phyloP scores from a whole-genome alignment of 2,113 vertebrate genomes.

The Monopterus albus region DNA sequence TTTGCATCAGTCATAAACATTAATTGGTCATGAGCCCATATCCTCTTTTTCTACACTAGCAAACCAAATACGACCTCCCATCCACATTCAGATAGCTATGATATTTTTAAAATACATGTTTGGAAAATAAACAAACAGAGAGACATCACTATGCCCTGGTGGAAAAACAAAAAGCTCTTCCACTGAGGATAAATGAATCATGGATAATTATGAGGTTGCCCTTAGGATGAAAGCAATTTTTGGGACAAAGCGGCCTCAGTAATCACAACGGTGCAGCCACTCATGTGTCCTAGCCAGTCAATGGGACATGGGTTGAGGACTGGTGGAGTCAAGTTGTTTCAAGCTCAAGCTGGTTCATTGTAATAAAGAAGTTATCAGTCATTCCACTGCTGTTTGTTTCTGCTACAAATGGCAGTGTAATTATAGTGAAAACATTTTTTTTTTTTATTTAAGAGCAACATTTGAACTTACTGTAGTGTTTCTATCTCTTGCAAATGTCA shows the following conservation, averaged over 20 bases:
- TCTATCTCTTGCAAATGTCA: conserved; percentile 60
- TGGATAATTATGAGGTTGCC: conserved; percentile 68
- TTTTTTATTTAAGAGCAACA: conserved; percentile 63
- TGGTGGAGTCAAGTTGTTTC: conserved; percentile 78
- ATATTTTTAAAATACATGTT: conserved; percentile 39
- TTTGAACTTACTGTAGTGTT: conserved; percentile 49
- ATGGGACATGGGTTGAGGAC: conserved; percentile 65
- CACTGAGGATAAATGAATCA: conserved; percentile 59
- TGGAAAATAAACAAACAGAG: conserved; percentile 54
- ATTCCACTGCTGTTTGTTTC: conserved; percentile 75
- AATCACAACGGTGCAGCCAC: conserved; percentile 73
- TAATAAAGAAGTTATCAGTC: conserved; percentile 75
- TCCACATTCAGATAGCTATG: conserved; percentile 7
- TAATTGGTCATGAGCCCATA: conserved; percentile 16
- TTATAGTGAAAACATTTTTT: conserved; percentile 63
- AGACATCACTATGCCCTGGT: conserved; percentile 26
- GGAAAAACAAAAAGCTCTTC: conserved; percentile 59
- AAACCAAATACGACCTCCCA: conserved; percentile 30
- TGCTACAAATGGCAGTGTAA: conserved; percentile 69
- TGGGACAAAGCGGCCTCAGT: conserved; percentile 58
- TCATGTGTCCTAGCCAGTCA: conserved; percentile 64
- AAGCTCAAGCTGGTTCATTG: conserved; percentile 67
- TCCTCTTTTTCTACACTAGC: conserved; percentile 28
- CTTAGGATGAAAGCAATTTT: conserved; percentile 68
- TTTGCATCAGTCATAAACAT: conserved; percentile 41